Evolutionary conservation across 1,140 invertebrate genomes (phyloP), one percentile per base, ranked within the genome.

Genomic region (Euura lappo): DNA sequence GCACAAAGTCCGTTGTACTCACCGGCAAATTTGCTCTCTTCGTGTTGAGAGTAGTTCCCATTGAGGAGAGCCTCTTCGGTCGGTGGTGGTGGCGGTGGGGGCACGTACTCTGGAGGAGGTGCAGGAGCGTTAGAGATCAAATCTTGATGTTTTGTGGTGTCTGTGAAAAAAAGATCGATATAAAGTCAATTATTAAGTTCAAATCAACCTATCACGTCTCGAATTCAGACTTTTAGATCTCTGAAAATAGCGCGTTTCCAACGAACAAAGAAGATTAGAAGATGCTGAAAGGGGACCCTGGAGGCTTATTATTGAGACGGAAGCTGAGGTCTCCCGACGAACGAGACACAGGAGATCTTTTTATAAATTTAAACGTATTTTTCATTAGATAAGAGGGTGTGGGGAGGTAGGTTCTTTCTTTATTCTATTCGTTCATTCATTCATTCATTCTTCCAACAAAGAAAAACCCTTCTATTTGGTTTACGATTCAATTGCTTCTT

Each of bases 71-170:
- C 45, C 8, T 84, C 83, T 10, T 85, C 85, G 45, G 45, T 77
- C 2, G 77, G 76, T 1, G 80, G 74, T 2, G 84, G 83, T 6
- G 84, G 84, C 0, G 84, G 84, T n/a, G 84, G 83, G 66, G 82
- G 79, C 28, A 85, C 71, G 51, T 87, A 87, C 44, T 87, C 86
- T 6, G 86, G 86, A 8, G 85, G 81, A n/a, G 79, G 74, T 6
- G 79, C 76, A 5, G 76, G 66, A 68, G 72, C 74, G 69, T 70
- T 28, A 81, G 79, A 66, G 6, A 11, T 60, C 3, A n/a, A 60
- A 8, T 60, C 51, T 11, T 11, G 51, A n/a, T 68, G 28, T 68
- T 68, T 68, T 42, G 67, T 42, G 10, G 44, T 10, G 67, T 68
- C 67, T 68, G 44, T n/a, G 42, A 8, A 44, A 68, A 28, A 60